phyloP scores from a whole-genome alignment of 2,888 invertebrate species.

The Euproctis similis region DNA sequence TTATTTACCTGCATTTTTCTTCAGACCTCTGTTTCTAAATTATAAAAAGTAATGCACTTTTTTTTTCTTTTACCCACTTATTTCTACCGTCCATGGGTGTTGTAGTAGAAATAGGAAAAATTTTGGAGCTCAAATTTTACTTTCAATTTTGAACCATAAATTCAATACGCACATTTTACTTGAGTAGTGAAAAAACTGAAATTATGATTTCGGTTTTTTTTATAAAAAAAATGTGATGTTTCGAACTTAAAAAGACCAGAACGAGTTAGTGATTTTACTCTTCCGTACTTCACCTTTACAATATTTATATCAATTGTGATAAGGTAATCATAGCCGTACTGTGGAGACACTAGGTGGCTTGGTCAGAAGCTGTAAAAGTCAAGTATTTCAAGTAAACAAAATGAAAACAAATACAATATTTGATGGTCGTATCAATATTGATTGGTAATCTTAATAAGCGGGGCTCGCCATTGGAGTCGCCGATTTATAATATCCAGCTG shows the following conservation, averaged over 20 bases:
- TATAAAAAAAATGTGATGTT: conserved; percentile 22
- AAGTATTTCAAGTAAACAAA: too few species aligned
- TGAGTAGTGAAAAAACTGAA: conserved; percentile 20
- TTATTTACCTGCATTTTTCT: too few species aligned
- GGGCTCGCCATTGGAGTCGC: too few species aligned
- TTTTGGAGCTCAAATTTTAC: conserved; percentile 20
- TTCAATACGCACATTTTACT: conserved; percentile 21
- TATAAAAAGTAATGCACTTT: conserved; percentile 10
- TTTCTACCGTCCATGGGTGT: conserved; percentile 71
- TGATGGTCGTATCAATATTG: too few species aligned
- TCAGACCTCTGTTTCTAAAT: background rate
- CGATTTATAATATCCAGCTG: too few species aligned
- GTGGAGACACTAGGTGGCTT: conserved; percentile 10
- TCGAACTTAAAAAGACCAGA: conserved; percentile 28
- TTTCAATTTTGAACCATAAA: conserved; percentile 7
- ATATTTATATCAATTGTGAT: conserved; percentile 27
- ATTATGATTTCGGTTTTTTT: conserved; percentile 13
- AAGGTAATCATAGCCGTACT: conserved; percentile 21
- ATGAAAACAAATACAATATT: too few species aligned
- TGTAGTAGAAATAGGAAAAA: conserved; percentile 46
- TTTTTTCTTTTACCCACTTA: conserved; percentile 22
- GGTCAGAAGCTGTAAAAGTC: conserved; percentile 8
- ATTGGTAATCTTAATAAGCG: too few species aligned
- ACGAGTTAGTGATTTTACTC: conserved; percentile 29
- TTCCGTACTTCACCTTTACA: conserved; percentile 24